Conservation (phyloP, 2,113 vertebrate genomes). For the Psittacula cyanocephala region DNA sequence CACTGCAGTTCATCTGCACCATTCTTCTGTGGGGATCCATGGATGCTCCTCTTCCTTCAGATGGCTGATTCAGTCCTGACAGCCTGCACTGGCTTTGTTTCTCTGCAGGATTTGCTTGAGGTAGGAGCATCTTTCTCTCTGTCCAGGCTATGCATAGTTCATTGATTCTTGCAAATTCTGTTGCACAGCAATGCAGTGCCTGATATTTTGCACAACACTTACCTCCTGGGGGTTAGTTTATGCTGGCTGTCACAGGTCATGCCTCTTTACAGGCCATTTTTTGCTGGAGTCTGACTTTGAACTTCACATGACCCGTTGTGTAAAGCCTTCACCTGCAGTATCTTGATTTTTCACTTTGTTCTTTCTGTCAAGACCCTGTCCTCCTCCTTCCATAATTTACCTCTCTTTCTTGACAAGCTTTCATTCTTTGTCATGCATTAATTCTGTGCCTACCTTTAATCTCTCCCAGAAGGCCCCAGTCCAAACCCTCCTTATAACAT, state of each 20-base stretch:
- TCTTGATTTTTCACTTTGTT: conserved; percentile 45
- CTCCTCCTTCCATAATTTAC: conserved; percentile 37
- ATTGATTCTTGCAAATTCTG: background rate
- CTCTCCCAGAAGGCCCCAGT: background rate
- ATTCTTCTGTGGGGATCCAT: background rate
- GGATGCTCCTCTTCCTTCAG: background rate
- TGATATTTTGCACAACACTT: background rate
- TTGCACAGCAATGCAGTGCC: background rate
- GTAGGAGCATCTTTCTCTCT: background rate
- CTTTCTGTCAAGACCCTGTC: conserved; percentile 36
- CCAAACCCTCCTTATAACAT: background rate
- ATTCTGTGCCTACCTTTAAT: background rate
- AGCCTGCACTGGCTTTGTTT: background rate
- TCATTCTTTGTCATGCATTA: background rate
- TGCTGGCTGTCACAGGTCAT: background rate
- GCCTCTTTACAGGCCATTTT: background rate
- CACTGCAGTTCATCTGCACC: background rate
- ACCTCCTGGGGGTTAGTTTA: background rate
- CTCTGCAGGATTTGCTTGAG: background rate
- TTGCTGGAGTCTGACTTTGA: conserved; percentile 24
- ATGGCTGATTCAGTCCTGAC: background rate
- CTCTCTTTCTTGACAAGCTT: conserved; percentile 1
- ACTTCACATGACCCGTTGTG: background rate
- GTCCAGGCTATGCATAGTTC: background rate
- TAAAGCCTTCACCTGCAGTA: conserved; percentile 14